Base-by-base conservation (phyloP, 2,888 invertebrate genomes). In the Limulus polyphemus region DNA sequence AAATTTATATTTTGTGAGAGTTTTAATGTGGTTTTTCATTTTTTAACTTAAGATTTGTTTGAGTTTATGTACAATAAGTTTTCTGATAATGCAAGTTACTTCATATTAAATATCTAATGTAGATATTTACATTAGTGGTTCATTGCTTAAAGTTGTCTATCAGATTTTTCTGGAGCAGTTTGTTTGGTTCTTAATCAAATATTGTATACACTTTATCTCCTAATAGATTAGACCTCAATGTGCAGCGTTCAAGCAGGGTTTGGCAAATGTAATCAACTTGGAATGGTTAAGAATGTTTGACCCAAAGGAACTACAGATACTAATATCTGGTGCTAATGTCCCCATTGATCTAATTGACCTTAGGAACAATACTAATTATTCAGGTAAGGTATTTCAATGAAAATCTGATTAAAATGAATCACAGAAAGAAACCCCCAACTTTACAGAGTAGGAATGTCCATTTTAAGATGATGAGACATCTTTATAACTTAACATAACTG, bases 231-330 rank as follows among this genome's bases (percentile, higher is more conserved):
- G 88, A 56, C 82, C 84, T 11, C 94, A 95, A 73, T 91, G 92
- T 72, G 81, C 81, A 58, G 90, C 92, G 47, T 94, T 97, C 76
- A 85, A 90, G 61, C 84, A 87, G 70, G 97, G 97, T 0, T 80
- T 99, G 61, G 86, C 88, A 57, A 90, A 91, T 70, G 92, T 99
- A 1, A 84, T 99, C 59, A 88, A 89, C 57, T 81, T 90, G 17
- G 87, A 91, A 69, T 98, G 97, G 94, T 79, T 99, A 69, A 85
- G 89, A 62, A 88, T 99, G 84, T 99, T 99, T 79, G 88, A 87
- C 72, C 84, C 92, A 72, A 86, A 90, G 68, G 99, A 99, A 77
- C 80, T 99, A 63, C 95, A 98, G 77, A 87, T 92, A 62, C 82
- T 99, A n/a, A 90, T 99, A 67, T 95, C 97, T 0, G 98, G 98